Conservation (phyloP, 2,797 vertebrate genomes). For the Bucorvus abyssinicus region DNA sequence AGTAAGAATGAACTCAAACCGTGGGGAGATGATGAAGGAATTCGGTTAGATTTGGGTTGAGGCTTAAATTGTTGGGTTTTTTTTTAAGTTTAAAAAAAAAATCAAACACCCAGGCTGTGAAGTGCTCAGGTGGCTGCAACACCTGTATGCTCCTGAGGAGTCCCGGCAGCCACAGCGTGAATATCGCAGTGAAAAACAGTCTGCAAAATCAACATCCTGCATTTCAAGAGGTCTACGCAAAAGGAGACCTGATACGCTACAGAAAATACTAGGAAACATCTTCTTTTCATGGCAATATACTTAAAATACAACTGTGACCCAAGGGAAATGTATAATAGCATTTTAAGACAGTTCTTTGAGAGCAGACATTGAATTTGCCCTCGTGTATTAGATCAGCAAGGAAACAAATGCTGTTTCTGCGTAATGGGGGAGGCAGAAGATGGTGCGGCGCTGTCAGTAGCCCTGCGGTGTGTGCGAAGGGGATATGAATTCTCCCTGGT, state of each 20-base stretch:
- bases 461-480: neutral
- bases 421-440: neutral
- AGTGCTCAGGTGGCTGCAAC: neutral
- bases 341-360: slow-evolving; percentile 38
- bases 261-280: neutral
- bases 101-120: neutral
- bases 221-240: neutral
- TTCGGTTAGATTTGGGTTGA: neutral
- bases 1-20: neutral
- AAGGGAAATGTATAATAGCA: neutral
- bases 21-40: neutral
- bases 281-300: neutral
- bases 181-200: neutral
- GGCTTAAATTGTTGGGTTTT: neutral
- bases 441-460: neutral
- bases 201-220: neutral
- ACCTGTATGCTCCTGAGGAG: neutral
- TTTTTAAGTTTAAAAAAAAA: neutral
- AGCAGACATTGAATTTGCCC: slow-evolving; percentile 9
- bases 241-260: neutral
- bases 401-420: neutral
- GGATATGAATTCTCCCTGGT: neutral
- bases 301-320: slow-evolving; percentile 3
- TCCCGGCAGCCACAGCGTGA: neutral
- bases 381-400: neutral